Evolutionary conservation across 1,140 invertebrate genomes (phyloP), one percentile per base, ranked within the genome.

Genomic region (Spodoptera litura): DNA sequence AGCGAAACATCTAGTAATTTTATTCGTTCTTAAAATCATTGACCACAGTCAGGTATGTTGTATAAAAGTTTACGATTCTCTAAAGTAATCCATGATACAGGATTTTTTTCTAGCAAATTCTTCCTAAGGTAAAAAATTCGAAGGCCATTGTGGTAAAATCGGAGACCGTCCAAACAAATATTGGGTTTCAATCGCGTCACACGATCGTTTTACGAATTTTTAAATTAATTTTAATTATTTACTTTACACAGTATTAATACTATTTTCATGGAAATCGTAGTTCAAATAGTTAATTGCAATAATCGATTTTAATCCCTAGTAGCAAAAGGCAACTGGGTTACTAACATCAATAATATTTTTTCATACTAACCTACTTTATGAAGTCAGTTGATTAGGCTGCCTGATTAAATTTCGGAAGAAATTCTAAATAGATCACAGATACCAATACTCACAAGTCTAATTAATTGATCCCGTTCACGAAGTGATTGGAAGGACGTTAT

Each of bases 131-230:
- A 80, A 81, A 81, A 82, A 75, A 84, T 79, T 83, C 73, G 78
- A 90, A 90, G 87, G 86, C 88, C 87, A 83, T 87, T 70, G 73
- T 79, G 88, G 87, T 89, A 82, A 78, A 80, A 66, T 74, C 55
- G 56, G 80, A 83, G 62, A 74, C 77, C 71, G 56, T 74, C 71
- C 71, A 74, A 31, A 59, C 55, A 61, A 74, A 74, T 27, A 61
- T 31, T 51, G 55, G 20, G 15, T 31, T 52, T 13, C 5, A 10
- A 74, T 38, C 35, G 4, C 35, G 56, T 51, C 20, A 25, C 3
- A 53, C 15, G 10, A 5, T 49, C 15, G 35, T 10, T 4, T 8
- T 44, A 6, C 38, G 38, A 44, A 53, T 49, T 31, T 44, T 53
- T 53, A 61, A 31, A 5, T 12, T 25, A n/a, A 5, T 15, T 20